Percentiles rank a stretch among this genome's conserved stretches.
Conservation (phyloP, 2,113 vertebrate genomes). For the Solenodon paradoxus region DNA sequence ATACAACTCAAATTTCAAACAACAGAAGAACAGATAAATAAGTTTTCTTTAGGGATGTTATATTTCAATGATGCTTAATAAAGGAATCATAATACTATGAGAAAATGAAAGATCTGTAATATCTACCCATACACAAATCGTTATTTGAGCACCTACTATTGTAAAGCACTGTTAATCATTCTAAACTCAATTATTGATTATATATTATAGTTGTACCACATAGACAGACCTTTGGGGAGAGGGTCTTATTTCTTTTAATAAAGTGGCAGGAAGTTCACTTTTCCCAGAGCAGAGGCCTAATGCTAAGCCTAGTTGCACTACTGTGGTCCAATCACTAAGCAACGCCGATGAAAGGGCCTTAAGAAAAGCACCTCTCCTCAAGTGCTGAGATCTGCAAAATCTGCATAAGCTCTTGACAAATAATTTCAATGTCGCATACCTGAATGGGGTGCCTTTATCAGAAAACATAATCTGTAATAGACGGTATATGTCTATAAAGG, state of each 20-base stretch:
- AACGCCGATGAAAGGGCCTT: neutral
- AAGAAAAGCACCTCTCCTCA: neutral
- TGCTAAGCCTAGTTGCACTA: neutral
- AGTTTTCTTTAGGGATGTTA: neutral
- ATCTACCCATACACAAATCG: neutral
- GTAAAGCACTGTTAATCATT: neutral
- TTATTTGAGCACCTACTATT: neutral
- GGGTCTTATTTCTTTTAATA: neutral
- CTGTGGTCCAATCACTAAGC: neutral
- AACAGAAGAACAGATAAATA: neutral
- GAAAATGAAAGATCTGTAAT: neutral
- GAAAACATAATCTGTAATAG: slow-evolving; percentile 11
- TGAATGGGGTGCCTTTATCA: neutral
- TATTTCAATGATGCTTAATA: neutral
- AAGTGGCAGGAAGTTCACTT: neutral
- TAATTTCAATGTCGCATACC: neutral
- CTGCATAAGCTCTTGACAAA: neutral
- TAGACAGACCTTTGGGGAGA: neutral
- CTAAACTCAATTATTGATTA: neutral
- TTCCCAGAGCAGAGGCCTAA: neutral
- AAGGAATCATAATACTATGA: neutral
- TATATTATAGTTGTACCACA: neutral
- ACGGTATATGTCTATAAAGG: neutral
- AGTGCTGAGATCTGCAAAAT: neutral
- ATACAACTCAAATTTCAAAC: neutral